phyloP scores from a whole-genome alignment of 2,797 vertebrate genomes.

The Centropyge bicolor region DNA sequence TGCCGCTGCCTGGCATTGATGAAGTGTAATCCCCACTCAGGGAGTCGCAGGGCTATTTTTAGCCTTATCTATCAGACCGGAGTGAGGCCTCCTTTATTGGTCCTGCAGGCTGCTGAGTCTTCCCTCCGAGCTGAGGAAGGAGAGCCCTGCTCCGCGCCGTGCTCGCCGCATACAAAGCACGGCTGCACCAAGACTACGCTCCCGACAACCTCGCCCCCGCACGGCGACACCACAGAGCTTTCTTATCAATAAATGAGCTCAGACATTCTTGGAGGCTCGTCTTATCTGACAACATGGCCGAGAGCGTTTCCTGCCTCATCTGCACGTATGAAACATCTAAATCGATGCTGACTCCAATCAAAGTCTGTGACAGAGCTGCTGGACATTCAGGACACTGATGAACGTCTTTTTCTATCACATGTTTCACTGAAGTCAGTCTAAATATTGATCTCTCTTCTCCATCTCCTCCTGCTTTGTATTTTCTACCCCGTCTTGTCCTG shows the following conservation, averaged over 20 bases:
- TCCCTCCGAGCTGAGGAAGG: constrained; percentile 25
- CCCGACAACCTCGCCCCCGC: constrained; percentile 2
- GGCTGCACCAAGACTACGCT: not conserved
- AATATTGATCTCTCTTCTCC: not conserved
- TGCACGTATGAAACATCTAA: constrained; percentile 7
- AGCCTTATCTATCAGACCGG: constrained; percentile 71
- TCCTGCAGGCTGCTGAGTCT: constrained; percentile 45
- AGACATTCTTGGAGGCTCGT: not conserved
- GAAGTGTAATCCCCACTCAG: constrained; percentile 76
- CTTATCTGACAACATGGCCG: constrained; percentile 14
- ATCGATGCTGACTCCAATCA: constrained; percentile 21
- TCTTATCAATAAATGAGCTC: constrained; percentile 37
- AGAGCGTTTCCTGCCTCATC: not conserved
- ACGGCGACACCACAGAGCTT: not conserved
- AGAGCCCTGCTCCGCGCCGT: not conserved
- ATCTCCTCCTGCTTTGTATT: not conserved
- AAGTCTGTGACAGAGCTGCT: constrained; percentile 19
- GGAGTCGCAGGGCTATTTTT: constrained; percentile 78
- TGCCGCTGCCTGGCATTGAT: constrained; percentile 74
- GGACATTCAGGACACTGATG: not conserved
- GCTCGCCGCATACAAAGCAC: not conserved
- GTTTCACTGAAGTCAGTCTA: not conserved
- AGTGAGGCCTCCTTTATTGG: constrained; percentile 62
- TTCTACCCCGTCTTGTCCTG: constrained; percentile 57
- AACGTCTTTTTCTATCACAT: not conserved